Evolutionary conservation across 2,113 vertebrate species (phyloP).

Genomic region (Dryoscopus gambensis): DNA sequence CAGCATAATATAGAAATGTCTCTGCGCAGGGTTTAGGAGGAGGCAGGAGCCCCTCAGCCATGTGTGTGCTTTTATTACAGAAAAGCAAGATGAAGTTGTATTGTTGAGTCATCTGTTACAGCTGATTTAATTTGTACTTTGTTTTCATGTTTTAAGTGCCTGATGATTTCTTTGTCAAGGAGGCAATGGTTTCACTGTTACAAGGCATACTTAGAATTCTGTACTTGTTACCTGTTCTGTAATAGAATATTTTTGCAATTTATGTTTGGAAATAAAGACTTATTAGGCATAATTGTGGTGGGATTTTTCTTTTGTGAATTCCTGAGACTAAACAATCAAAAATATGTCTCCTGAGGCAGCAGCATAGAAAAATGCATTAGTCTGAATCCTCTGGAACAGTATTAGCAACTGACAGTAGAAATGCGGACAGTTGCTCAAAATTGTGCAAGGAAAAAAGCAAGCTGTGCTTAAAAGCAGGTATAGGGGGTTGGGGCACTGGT

Average conservation of each 20-base stretch:
- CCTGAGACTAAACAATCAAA: neutral
- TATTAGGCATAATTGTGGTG: slow-evolving; percentile 17
- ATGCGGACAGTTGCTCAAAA: neutral
- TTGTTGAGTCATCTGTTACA: neutral
- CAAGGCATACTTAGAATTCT: neutral
- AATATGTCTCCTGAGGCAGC: neutral
- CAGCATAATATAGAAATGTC: neutral
- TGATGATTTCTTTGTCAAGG: slow-evolving; percentile 49
- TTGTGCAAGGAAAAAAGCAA: neutral
- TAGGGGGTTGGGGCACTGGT: neutral
- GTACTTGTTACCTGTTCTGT: slow-evolving; percentile 56
- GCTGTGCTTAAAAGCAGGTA: neutral
- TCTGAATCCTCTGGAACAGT: neutral
- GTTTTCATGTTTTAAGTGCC: slow-evolving; percentile 62
- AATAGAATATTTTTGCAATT: slow-evolving; percentile 66
- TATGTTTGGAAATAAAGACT: slow-evolving; percentile 58
- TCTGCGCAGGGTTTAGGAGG: slow-evolving; percentile 30
- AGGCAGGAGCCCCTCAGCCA: neutral
- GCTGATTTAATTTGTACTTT: slow-evolving; percentile 33
- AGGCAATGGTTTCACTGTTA: slow-evolving; percentile 37
- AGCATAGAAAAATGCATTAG: neutral
- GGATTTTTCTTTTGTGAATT: neutral
- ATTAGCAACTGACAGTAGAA: neutral
- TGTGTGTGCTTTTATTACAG: slow-evolving; percentile 37
- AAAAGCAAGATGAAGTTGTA: neutral